Base-by-base conservation (phyloP, 37 sponge, comb jelly and placozoan genomes). In the Theonella swinhoei region DNA sequence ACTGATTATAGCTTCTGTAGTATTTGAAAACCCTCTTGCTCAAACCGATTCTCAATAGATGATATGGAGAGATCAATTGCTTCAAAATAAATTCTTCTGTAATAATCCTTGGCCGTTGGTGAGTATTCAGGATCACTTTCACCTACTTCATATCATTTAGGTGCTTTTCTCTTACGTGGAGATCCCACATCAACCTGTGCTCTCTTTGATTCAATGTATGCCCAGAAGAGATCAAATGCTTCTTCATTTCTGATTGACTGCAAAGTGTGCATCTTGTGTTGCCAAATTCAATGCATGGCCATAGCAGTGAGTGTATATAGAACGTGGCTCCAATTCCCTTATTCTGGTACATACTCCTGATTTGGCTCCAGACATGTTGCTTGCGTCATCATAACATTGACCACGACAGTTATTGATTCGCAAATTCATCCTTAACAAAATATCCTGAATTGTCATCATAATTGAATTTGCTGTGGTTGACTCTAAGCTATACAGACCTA, bases 321-420 rank as follows among this genome's bases (percentile, higher is more conserved):
- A 77, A 34, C 64, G 37, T 19, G 41, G 77, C 68, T 81, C 88
- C 32, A 32, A 35, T n/a, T 88, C 79, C 74, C 26, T 71, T 28
- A 88, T 82, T 58, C 25, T 35, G 34, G 68, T 77, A 63, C 84
- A 79, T 54, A 88, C 73, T 62, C 89, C 88, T 62, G 76, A 42
- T 72, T 83, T 88, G 54, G 17, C 19, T 14, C 89, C 83, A 62
- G 58, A 58, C 89, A 88, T 88, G n/a, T 36, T 72, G 70, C 89
- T 88, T 22, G 89, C 89, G 26, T 78, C 83, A 38, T 88, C 83
- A 32, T 88, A 83, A 77, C 74, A 82, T 67, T 83, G 89, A 17
- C 89, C 84, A 31, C 78, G 66, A 41, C 79, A 83, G 74, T 77
- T 77, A 30, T 88, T 37, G 26, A 82, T 74, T 14, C 29, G 22